phyloP scores from a whole-genome alignment of 2,797 vertebrate species.

The Cryptoblepharus egeriae region DNA sequence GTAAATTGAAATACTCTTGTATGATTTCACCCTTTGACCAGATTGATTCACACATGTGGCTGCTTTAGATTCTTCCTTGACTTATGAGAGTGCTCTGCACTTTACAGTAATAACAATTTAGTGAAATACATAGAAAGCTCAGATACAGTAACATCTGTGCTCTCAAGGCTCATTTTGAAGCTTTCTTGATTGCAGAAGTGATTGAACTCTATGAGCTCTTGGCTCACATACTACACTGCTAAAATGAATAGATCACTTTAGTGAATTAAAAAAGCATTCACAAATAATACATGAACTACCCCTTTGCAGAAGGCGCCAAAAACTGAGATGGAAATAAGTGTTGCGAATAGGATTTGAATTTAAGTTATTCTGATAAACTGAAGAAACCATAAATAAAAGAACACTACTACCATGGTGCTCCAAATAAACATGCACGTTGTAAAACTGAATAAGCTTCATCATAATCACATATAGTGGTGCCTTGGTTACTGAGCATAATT shows the following conservation, averaged over 20 bases:
- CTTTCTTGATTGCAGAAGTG: not conserved
- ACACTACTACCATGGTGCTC: no score
- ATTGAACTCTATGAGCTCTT: not conserved
- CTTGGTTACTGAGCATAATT: no score
- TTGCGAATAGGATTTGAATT: not conserved
- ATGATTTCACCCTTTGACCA: not conserved
- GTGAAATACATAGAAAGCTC: not conserved
- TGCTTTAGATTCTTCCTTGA: not conserved
- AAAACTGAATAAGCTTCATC: no score
- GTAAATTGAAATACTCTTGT: not conserved
- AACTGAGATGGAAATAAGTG: not conserved
- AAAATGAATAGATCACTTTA: not conserved
- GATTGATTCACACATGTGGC: not conserved
- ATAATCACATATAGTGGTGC: no score
- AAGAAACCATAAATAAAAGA: no score
- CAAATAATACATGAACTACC: not conserved
- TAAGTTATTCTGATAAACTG: not conserved
- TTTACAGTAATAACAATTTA: not conserved
- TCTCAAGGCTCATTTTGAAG: not conserved
- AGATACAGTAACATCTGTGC: not conserved
- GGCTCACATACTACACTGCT: not conserved
- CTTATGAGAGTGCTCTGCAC: not conserved
- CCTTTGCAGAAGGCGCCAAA: not conserved
- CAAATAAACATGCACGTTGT: no score
- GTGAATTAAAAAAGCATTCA: constrained; percentile 6